Percentiles rank a stretch among this genome's conserved stretches.
phyloP scores from a whole-genome alignment of 92 coral and sea anemone species.

The Porites evermanni region DNA sequence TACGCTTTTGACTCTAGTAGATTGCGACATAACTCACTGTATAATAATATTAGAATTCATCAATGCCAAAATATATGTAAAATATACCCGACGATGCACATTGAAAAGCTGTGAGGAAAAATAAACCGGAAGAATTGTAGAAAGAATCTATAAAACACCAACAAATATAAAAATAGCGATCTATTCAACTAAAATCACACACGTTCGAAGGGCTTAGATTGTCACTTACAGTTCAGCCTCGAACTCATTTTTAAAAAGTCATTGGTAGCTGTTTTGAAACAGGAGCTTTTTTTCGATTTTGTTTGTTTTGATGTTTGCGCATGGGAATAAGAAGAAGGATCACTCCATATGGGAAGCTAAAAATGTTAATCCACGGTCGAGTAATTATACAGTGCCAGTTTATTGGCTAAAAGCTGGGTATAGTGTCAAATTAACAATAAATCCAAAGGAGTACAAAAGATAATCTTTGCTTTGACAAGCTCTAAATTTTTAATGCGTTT shows the following conservation, averaged over 20 bases:
- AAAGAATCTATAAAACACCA: conserved; percentile 11
- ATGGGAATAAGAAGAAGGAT: neutral
- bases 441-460: conserved; percentile 26
- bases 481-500: conserved; percentile 44
- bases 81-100: neutral
- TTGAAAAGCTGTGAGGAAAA: neutral
- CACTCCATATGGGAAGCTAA: conserved; percentile 2
- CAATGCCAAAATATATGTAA: conserved; percentile 10
- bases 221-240: neutral
- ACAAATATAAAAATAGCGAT: conserved; percentile 5
- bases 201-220: neutral
- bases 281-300: neutral
- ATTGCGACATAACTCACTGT: neutral
- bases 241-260: neutral
- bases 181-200: neutral
- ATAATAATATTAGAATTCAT: neutral
- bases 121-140: conserved; percentile 19
- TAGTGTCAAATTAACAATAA: conserved; percentile 51
- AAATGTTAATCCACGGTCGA: conserved; percentile 4
- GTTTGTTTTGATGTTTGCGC: neutral
- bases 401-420: conserved; percentile 22
- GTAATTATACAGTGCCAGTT: conserved; percentile 15
- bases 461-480: conserved; percentile 35
- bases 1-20: neutral
- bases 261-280: neutral